A percentile compares a stretch with the other conserved stretches of the same genome.
These are phyloP conservation scores for Erynnis tages DNA, from an alignment of 2,888 invertebrate genomes.

Conservation along the genomic window DNA sequence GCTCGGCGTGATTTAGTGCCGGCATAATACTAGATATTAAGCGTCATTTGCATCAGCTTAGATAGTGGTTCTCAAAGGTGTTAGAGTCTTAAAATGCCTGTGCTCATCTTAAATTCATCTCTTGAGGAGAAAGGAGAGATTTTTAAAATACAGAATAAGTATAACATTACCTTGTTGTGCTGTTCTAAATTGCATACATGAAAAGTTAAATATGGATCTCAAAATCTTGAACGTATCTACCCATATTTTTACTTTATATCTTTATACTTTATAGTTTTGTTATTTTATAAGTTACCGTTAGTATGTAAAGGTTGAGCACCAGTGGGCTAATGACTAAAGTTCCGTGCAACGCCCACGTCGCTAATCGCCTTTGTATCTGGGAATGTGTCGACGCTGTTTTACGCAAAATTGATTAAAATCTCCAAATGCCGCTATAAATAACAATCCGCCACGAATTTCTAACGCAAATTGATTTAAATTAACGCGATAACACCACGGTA, in stretches of 20 bases:
- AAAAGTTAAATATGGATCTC: no score
- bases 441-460: slow-evolving; percentile 17
- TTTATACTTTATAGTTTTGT: no score
- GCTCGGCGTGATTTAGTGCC: slow-evolving; percentile 11
- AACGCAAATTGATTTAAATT: slow-evolving; percentile 22
- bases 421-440: slow-evolving; percentile 15
- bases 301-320: not conserved
- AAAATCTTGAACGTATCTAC: no score
- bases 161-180: no score
- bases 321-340: slow-evolving; percentile 20
- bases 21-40: slow-evolving; percentile 13
- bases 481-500: slow-evolving; percentile 9
- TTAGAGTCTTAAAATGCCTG: no score
- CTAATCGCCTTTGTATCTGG: slow-evolving; percentile 24
- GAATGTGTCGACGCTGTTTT: slow-evolving; percentile 25
- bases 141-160: no score
- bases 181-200: no score
- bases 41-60: not conserved
- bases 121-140: no score
- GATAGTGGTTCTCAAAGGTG: slow-evolving; percentile 5
- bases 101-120: no score
- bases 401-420: slow-evolving; percentile 26
- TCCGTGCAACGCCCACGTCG: slow-evolving; percentile 21
- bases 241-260: no score
- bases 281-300: no score